phyloP scores from a whole-genome alignment of 2,797 vertebrate genomes.

The Austrolebias charrua region DNA sequence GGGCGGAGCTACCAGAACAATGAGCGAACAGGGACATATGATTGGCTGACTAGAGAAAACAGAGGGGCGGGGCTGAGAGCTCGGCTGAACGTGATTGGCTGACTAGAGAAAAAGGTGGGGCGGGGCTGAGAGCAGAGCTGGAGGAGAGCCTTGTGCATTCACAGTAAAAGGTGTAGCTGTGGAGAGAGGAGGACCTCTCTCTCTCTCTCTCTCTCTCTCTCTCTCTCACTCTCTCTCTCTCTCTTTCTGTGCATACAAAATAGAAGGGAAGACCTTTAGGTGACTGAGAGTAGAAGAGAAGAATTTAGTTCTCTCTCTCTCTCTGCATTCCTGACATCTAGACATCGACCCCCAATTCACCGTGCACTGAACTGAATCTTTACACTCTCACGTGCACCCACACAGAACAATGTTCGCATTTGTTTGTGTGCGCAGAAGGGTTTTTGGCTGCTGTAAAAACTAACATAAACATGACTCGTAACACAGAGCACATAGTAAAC shows the following conservation, averaged over 20 bases:
- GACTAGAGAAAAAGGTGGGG: slow-evolving; percentile 7
- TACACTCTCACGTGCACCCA: not conserved
- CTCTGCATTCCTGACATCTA: slow-evolving; percentile 53
- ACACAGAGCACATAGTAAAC: too few relatives aligned
- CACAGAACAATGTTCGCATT: not conserved
- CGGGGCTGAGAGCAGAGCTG: too few relatives aligned
- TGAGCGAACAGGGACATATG: slow-evolving; percentile 15
- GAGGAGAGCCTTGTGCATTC: not conserved
- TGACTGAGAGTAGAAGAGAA: too few relatives aligned
- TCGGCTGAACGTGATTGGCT: slow-evolving; percentile 33
- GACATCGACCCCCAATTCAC: slow-evolving; percentile 52
- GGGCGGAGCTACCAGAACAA: slow-evolving; percentile 44
- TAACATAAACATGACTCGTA: too few relatives aligned
- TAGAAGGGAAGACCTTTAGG: too few relatives aligned
- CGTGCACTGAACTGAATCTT: slow-evolving; percentile 18
- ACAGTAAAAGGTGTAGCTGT: slow-evolving; percentile 50
- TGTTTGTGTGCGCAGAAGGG: not conserved
- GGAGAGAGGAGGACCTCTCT: slow-evolving; percentile 22
- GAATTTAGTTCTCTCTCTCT: too few relatives aligned
- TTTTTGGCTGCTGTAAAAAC: too few relatives aligned
- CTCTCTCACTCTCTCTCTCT: too few relatives aligned
- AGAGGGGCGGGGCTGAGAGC: not conserved
- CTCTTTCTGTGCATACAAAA: too few relatives aligned
- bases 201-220: too few relatives aligned
- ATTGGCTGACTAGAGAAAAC: slow-evolving; percentile 36